Conservation (phyloP, 2,888 invertebrate genomes). For the Drosophila mimetica region DNA sequence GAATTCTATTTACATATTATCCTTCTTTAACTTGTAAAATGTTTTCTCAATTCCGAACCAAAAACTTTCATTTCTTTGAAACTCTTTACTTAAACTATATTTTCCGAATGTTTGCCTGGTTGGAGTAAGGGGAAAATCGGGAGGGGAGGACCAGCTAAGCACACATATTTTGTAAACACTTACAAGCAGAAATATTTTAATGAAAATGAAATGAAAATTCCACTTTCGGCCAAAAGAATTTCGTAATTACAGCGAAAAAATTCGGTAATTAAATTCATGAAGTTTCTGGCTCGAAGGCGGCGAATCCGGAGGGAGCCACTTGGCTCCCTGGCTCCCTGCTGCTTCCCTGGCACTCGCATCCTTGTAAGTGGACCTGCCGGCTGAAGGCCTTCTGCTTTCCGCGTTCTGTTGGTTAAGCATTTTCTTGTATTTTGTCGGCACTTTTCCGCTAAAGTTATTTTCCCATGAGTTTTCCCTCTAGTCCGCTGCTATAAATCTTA, state of each 20-base stretch:
- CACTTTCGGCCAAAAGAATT: slow-evolving; percentile 77
- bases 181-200: slow-evolving; percentile 74
- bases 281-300: slow-evolving; percentile 59
- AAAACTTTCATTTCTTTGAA: neutral
- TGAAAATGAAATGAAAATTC: slow-evolving; percentile 78
- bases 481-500: slow-evolving; percentile 69
- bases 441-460: slow-evolving; percentile 79
- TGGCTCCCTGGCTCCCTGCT: slow-evolving; percentile 13
- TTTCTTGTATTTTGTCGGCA: slow-evolving; percentile 78
- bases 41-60: neutral
- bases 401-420: slow-evolving; percentile 70
- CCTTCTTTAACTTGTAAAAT: neutral
- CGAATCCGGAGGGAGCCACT: slow-evolving; percentile 46
- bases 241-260: slow-evolving; percentile 79
- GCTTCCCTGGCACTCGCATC: slow-evolving; percentile 12
- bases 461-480: slow-evolving; percentile 61
- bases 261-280: slow-evolving; percentile 78
- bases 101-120: neutral
- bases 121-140: neutral
- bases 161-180: slow-evolving; percentile 74
- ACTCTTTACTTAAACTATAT: neutral
- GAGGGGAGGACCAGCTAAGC: slow-evolving; percentile 15
- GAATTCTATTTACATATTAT: too few relatives aligned
- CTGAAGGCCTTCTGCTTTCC: slow-evolving; percentile 47
- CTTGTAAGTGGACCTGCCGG: slow-evolving; percentile 47